Conservation (phyloP, 2,113 vertebrate species). For the Istiophorus platypterus region DNA sequence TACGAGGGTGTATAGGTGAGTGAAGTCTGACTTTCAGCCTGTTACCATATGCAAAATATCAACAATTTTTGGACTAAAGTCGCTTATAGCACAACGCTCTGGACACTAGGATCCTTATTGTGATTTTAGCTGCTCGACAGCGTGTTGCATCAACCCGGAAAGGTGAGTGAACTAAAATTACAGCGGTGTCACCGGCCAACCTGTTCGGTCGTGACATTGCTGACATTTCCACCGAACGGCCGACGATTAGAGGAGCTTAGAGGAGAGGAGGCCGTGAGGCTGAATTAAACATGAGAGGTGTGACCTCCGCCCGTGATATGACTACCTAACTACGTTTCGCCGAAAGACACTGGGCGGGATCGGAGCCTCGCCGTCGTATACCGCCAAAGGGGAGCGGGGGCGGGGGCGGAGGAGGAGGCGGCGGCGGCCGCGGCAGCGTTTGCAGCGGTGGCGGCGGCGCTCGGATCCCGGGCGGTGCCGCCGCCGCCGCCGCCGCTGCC, state of each 20-base stretch:
- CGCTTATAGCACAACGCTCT: not conserved
- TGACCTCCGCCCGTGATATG: slow-evolving; percentile 6
- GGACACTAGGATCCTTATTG: no score
- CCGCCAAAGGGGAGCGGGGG: no score
- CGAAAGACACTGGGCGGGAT: not conserved
- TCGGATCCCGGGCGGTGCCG: no score
- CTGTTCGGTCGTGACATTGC: not conserved
- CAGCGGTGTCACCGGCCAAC: not conserved
- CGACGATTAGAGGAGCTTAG: not conserved
- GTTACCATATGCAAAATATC: not conserved
- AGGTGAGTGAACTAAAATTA: not conserved
- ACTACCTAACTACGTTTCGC: not conserved
- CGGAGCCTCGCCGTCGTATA: not conserved
- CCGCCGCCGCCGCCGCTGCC: not conserved
- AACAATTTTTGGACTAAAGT: not conserved
- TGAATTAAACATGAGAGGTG: slow-evolving; percentile 38
- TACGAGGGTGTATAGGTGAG: not conserved
- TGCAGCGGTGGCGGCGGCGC: slow-evolving; percentile 34
- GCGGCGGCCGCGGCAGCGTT: no score
- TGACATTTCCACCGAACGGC: slow-evolving; percentile 7
- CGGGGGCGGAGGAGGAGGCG: no score
- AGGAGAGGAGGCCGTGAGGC: not conserved
- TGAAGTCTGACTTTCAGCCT: not conserved
- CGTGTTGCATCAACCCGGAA: not conserved
- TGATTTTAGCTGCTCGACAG: not conserved